Evolutionary conservation across 2,888 invertebrate genomes (phyloP).

Genomic region (Pachydiplax longipennis): DNA sequence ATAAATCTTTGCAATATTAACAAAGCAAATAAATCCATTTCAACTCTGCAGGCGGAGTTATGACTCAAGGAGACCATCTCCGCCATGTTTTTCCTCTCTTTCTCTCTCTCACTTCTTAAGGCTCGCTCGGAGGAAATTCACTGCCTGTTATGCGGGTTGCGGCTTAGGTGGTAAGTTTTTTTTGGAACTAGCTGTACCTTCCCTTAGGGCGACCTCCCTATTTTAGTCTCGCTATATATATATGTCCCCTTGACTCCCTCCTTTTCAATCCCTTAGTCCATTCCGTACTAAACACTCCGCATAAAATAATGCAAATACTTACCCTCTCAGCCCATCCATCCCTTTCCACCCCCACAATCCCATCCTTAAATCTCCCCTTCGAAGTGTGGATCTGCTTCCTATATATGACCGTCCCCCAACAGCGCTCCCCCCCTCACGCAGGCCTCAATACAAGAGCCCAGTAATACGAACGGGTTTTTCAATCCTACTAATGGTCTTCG

Average conservation of each 20-base stretch:
- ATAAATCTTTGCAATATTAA: too few relatives aligned
- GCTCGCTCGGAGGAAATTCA: too few relatives aligned
- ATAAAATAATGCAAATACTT: constrained; percentile 14
- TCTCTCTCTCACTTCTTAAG: too few relatives aligned
- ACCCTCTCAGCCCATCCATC: neutral
- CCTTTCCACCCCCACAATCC: neutral
- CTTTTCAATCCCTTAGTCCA: neutral
- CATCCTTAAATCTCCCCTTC: neutral
- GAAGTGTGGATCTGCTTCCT: neutral
- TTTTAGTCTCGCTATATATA: neutral
- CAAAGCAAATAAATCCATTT: too few relatives aligned
- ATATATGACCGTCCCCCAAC: neutral
- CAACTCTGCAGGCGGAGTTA: too few relatives aligned
- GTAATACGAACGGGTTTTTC: neutral
- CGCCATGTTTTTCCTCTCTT: too few relatives aligned
- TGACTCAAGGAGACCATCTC: too few relatives aligned
- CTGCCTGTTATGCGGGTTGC: too few relatives aligned
- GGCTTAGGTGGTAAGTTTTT: too few relatives aligned
- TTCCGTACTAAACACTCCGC: neutral
- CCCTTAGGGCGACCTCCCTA: neutral
- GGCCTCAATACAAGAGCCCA: neutral
- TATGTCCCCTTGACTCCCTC: neutral
- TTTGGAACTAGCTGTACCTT: too few relatives aligned
- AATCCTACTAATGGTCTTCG: constrained; percentile 11
- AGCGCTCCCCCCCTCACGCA: neutral